These are phyloP conservation scores for Lepidocyrtoides sp. DNA, from an alignment of 2,888 invertebrate species.

Conservation along the genomic window DNA sequence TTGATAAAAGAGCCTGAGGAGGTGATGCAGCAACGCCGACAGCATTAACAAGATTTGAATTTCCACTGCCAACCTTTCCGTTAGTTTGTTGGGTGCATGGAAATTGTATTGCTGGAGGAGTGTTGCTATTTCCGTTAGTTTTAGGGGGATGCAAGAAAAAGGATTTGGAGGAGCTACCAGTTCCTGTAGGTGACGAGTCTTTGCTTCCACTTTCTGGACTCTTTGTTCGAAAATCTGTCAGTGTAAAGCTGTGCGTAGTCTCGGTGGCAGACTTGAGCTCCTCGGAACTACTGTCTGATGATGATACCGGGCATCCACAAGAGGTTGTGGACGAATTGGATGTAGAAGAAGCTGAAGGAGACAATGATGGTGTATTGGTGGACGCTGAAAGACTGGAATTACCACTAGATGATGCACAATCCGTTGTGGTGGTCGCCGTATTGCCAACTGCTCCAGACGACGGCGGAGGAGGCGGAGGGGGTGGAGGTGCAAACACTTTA, in stretches of 20 bases:
- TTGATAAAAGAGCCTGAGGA: background rate
- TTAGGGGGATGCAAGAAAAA: conserved; percentile 85
- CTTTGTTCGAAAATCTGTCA: conserved; percentile 72
- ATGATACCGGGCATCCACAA: conserved; percentile 81
- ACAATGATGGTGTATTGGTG: conserved; percentile 83
- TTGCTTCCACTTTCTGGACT: conserved; percentile 57
- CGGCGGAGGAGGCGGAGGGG: conserved; percentile 57
- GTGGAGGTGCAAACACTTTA: conserved; percentile 57
- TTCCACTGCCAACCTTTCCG: conserved; percentile 51
- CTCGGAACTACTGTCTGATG: conserved; percentile 77
- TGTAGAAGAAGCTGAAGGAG: conserved; percentile 81
- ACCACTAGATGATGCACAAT: conserved; percentile 83
- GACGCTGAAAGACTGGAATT: conserved; percentile 84
- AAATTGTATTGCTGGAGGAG: conserved; percentile 58
- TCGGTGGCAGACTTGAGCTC: conserved; percentile 79
- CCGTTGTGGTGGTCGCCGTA: conserved; percentile 22
- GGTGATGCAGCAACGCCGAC: background rate
- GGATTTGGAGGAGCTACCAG: conserved; percentile 76
- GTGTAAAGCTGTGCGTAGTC: conserved; percentile 80
- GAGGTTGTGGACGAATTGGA: conserved; percentile 78
- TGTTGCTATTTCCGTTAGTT: conserved; percentile 35
- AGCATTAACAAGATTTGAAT: conserved; percentile 52
- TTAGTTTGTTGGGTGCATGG: conserved; percentile 48
- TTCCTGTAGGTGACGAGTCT: conserved; percentile 48
- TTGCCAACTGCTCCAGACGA: background rate